Base-by-base conservation (phyloP, 2,797 vertebrate species). In the Psittacula echo region DNA sequence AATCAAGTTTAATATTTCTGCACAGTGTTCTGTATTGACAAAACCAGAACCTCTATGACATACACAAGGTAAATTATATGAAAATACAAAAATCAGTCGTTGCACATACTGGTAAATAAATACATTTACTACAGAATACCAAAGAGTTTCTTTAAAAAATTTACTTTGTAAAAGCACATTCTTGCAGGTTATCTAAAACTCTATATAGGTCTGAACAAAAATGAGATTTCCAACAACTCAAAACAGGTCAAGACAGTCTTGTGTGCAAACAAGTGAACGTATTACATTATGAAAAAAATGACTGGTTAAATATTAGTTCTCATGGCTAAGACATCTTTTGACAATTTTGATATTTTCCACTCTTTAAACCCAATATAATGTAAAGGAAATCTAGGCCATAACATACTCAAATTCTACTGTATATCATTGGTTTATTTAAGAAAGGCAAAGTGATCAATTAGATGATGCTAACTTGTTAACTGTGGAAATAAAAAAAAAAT, bases 111-210 rank as follows among this genome's bases (percentile, higher is more conserved):
- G 85, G 96, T 97, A 97, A 97, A 98, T 98, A 98, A 97, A 98
- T 97, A 97, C 97, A 97, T 98, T 96, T 97, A 91, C 95, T 98
- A 83, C 93, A 94, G 97, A 97, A 97, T 97, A 96, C 79, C 95
- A 97, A 97, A 98, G 94, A 88, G 83, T 97, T 96, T 97, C 94
- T 97, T 97, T 58, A 97, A 98, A 96, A 96, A 98, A 95, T 47
- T 94, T 78, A 97, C 96, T 97, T 95, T 94, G 98, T 98, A 98
- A 98, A 98, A 98, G 98, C 98, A 97, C 94, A 98, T 98, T 98
- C 97, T 98, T 97, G 97, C 97, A 96, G 97, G 56, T 97, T 96
- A 96, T 98, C 98, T 98, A 98, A 98, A 98, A 98, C 97, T 98
- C 74, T 85, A 97, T 96, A 96, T 95, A 97, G 97, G 80, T 98